Evolutionary conservation across 92 coral and sea anemone species (phyloP), one percentile per base, ranked within the genome.

Genomic region (Zoanthus solanderi): DNA sequence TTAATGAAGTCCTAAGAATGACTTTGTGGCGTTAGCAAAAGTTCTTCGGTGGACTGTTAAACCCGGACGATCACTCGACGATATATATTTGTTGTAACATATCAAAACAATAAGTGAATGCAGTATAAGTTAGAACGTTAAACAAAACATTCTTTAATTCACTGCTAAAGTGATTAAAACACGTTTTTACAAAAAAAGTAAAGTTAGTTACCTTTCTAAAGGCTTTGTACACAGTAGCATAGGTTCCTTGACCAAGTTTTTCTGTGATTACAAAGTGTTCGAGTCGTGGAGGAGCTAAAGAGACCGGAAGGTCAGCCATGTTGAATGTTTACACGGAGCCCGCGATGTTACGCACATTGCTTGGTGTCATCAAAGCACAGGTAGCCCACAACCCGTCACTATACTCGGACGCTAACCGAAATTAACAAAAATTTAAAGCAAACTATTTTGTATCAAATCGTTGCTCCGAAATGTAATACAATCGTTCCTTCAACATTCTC

Each of bases 191-290:
- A 69, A 29, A 23, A 44, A 45, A 3, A 31, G 56, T 65, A 32
- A 18, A 50, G 66, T 15, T 13, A 31, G 16, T 76, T 78, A 97
- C 99, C 98, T 95, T 97, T 79, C 91, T 97, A 71, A 92, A 97
- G 80, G 99, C 99, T 92, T 97, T 97, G 86, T 97, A 97, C 2
- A 97, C 99, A 10, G 96, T 95, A 50, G 99, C 99, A 84, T 97
- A 95, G 13, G 96, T 94, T 78, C 99, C 99, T 78, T 97, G 98
- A 71, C 99, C 99, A 12, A 97, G 95, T 88, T 92, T 97, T 90
- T 97, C 97, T 34, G 97, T 94, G 93, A 97, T 89, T 37, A 97
- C 98, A 73, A 93, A 97, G 92, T 93, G 94, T 34, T 95, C 93
- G 71, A 97, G 74, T 72, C 95, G 89, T 4, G 99, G 99, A 57